These are phyloP conservation scores for Drosophila fulvimacula DNA, from an alignment of 2,888 invertebrate species.

Conservation along the genomic window DNA sequence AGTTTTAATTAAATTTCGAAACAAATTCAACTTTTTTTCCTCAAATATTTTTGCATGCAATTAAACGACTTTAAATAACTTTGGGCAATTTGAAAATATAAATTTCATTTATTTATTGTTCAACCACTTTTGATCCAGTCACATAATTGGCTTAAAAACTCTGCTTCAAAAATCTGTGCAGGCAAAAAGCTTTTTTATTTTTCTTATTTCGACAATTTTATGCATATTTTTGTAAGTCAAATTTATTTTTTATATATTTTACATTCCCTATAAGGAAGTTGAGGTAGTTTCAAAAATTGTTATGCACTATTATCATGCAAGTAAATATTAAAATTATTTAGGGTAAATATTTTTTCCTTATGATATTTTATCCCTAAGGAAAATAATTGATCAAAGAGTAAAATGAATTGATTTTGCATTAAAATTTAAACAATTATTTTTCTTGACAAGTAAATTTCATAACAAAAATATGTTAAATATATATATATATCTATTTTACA, in stretches of 20 bases:
- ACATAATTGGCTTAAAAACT: not conserved
- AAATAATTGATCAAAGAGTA: not conserved
- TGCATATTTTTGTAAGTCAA: not conserved
- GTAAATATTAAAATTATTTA: too few relatives aligned
- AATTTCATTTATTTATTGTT: slow-evolving; percentile 1
- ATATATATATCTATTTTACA: too few relatives aligned
- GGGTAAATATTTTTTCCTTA: too few relatives aligned
- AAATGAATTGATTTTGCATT: not conserved
- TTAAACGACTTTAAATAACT: not conserved
- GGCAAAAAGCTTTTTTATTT: not conserved
- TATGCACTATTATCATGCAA: too few relatives aligned
- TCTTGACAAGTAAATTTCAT: too few relatives aligned
- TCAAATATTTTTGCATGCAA: not conserved
- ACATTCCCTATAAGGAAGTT: not conserved
- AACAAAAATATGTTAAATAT: too few relatives aligned
- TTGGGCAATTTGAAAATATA: not conserved
- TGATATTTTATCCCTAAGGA: not conserved
- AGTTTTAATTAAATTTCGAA: not conserved
- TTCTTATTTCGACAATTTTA: not conserved
- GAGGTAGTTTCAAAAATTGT: not conserved
- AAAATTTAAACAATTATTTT: not conserved
- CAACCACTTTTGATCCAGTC: not conserved
- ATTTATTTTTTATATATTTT: not conserved
- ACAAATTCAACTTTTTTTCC: not conserved
- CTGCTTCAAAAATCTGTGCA: not conserved